phyloP scores from a whole-genome alignment of 2,113 vertebrate genomes.

The Amphiprion ocellaris region DNA sequence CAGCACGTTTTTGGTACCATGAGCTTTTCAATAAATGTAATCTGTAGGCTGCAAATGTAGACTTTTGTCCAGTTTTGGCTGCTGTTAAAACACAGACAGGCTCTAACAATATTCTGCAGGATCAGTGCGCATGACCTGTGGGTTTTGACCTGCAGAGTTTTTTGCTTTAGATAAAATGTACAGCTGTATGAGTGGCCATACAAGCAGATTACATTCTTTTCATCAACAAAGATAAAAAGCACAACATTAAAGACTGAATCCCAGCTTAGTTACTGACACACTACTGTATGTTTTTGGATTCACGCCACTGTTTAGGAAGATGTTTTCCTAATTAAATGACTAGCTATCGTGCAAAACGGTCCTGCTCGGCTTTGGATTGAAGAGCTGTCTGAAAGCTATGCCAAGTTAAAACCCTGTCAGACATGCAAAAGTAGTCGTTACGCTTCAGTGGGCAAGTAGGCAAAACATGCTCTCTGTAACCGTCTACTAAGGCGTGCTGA shows the following conservation, averaged over 20 bases:
- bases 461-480: neutral
- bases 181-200: too few species aligned
- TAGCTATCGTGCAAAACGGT: neutral
- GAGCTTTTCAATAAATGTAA: neutral
- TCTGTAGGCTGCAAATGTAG: too few species aligned
- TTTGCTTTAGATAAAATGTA: too few species aligned
- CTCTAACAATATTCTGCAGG: neutral
- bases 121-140: too few species aligned
- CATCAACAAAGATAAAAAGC: neutral
- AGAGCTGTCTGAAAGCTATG: neutral
- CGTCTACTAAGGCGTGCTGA: neutral
- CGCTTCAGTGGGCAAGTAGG: neutral
- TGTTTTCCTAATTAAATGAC: neutral
- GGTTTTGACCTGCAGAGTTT: too few species aligned
- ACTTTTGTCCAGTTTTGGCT: neutral
- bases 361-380: neutral
- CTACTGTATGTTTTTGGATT: too few species aligned
- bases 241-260: neutral
- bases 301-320: too few species aligned
- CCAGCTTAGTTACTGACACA: too few species aligned
- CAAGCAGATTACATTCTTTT: too few species aligned
- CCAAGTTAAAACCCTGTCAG: conserved; percentile 21
- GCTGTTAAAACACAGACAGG: neutral
- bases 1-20: neutral
- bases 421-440: neutral